Percentiles rank a stretch among this genome's conserved stretches.
These are phyloP conservation scores for Habroteleia sp. DNA, from an alignment of 2,888 invertebrate species.

Conservation along the genomic window DNA sequence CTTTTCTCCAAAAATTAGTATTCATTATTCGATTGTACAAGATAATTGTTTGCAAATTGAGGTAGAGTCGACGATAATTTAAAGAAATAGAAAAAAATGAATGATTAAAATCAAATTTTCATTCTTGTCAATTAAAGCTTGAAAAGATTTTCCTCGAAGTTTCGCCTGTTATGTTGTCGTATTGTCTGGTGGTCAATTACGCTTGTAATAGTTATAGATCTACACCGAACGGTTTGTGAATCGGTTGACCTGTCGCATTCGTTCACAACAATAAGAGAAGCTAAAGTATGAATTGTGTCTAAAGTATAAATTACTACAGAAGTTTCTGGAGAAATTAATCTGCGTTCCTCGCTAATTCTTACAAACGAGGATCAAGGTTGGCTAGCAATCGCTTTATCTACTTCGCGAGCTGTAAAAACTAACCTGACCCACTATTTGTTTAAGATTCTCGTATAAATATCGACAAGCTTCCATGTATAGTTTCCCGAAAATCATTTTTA, in stretches of 20 bases:
- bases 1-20: too few species aligned
- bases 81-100: too few species aligned
- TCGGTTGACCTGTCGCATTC: conserved; percentile 29
- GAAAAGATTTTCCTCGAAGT: too few species aligned
- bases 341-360: conserved; percentile 45
- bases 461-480: conserved; percentile 22
- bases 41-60: too few species aligned
- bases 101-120: too few species aligned
- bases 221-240: too few species aligned
- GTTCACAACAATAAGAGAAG: conserved; percentile 25
- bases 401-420: conserved; percentile 33
- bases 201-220: too few species aligned
- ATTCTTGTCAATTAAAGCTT: too few species aligned
- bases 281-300: conserved; percentile 6
- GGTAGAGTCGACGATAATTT: too few species aligned
- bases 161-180: too few species aligned
- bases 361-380: conserved; percentile 53
- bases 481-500: conserved; percentile 13
- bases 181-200: too few species aligned
- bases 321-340: conserved; percentile 58
- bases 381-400: conserved; percentile 49
- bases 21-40: too few species aligned
- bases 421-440: conserved; percentile 57
- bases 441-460: conserved; percentile 1
- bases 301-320: conserved; percentile 39